Base-by-base conservation (phyloP, 2,113 vertebrate species). In the Lepisosteus osseus region DNA sequence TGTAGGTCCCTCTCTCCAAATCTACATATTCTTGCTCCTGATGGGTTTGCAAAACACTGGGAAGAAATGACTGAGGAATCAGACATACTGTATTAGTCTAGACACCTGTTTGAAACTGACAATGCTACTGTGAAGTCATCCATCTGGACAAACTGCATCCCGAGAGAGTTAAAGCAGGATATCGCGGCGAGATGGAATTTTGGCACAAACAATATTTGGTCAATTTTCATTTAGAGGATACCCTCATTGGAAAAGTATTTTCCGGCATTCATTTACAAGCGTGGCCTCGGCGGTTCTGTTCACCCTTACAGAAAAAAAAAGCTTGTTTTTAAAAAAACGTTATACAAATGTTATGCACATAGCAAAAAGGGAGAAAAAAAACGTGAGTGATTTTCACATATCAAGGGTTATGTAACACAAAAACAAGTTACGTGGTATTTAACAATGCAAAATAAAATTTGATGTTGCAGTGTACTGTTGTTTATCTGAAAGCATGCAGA, bases 201-300 rank as follows among this genome's bases (percentile, higher is more conserved):
- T 51, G 9, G 47, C 47, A 51, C 47, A 51, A 51, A 51, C 47
- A 51, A 51, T 2, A 51, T 51, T 9, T 66, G 64, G 64, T 67
- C 44, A 67, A 29, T 67, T 67, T 54, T 54, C 66, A 67, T 11
- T 44, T 8, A 4, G 65, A 66, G 44, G 44, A 66, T 54, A 47
- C 15, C 66, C 66, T 67, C 66, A 67, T 67, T 45, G 54, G 66
- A 54, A 17, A 67, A 67, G n/a, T 67, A 67, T 54, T 67, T 11
- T 47, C 66, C 15, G 66, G 66, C 45, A 54, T 45, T 14, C 41
- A 44, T 47, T 12, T 15, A 41, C 14, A 42, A 42, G 8, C 45
- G 15, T 45, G 64, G 13, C 64, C 44, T 66, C 47, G 9, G 1
- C 3, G 13, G 64, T 66, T 66, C 64, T 66, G 64, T 66, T 66